Conservation (phyloP, 2,888 invertebrate genomes). For the Nomada lathburiana region DNA sequence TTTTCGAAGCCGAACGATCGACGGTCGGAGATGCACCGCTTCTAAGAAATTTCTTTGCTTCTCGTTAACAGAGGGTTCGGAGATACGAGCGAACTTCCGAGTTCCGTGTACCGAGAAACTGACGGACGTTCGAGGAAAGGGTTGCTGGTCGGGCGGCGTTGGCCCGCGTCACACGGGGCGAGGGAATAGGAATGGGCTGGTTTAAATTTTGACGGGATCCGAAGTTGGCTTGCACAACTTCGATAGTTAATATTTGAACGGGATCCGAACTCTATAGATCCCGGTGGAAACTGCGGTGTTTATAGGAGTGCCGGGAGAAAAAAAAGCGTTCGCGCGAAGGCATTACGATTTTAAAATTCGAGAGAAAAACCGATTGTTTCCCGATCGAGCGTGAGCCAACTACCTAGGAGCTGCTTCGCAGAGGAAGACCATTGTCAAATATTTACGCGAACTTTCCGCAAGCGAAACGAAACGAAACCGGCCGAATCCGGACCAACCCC, state of each 20-base stretch:
- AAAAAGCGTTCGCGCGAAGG: constrained; percentile 24
- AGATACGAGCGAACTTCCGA: too few species aligned
- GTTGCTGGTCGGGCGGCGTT: too few species aligned
- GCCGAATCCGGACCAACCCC: constrained; percentile 24
- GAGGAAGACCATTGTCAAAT: constrained; percentile 63
- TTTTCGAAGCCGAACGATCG: neutral
- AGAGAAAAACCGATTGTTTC: constrained; percentile 65
- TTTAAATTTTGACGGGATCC: constrained; percentile 55
- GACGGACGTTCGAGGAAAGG: too few species aligned
- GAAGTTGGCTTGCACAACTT: constrained; percentile 9
- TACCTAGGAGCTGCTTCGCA: constrained; percentile 26
- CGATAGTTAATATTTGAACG: constrained; percentile 57
- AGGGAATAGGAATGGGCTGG: constrained; percentile 8
- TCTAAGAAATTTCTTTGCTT: too few species aligned
- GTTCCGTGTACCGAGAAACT: too few species aligned
- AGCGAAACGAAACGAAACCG: constrained; percentile 43
- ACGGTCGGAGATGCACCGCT: too few species aligned
- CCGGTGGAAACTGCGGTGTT: constrained; percentile 13
- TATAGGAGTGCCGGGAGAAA: constrained; percentile 4
- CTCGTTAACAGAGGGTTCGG: too few species aligned
- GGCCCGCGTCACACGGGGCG: neutral
- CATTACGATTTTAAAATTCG: constrained; percentile 69
- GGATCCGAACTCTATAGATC: constrained; percentile 16
- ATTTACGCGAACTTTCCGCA: constrained; percentile 60
- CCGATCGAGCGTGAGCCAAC: constrained; percentile 55